Base-by-base conservation (phyloP, 2,797 vertebrate species). In the Gallirallus australis region DNA sequence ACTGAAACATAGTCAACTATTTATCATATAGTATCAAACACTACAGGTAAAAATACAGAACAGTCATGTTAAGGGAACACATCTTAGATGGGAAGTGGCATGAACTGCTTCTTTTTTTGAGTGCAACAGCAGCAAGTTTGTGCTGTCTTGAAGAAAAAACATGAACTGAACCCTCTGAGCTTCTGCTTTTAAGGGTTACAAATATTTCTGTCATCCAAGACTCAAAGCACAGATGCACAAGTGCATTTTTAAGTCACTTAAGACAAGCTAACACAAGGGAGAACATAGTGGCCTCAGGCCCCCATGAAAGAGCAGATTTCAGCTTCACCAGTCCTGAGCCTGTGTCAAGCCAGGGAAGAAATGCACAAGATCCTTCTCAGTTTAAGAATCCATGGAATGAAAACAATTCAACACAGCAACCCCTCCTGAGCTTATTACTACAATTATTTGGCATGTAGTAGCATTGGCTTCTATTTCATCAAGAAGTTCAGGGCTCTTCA, bases 301-400 rank as follows among this genome's bases (percentile, higher is more conserved):
- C 42, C 21, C 0, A 0, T 16, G 21, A 35, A 91, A 79, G 5
- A 57, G 4, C 11, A 73, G 53, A 48, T 31, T 76, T 52, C 73
- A 70, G 35, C 35, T 86, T 54, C 9, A 4, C 30, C 82, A 86
- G 21, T 27, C 47, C 37, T 17, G 6, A 56, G 54, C 18, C 35
- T 66, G 52, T 2, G 7, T 27, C 14, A 63, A 60, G 83, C 13
- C 2, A 5, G 18, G 12, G n/a, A 90, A 15, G 42, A 86, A 90
- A 89, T 1, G 1, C 17, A 59, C 47, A 53, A 73, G 80, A 78
- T 54, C 64, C 27, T 89, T 59, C 33, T 25, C 3, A 1, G 66
- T 48, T 92, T 72, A 89, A 61, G 70, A 93, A 93, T 86, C n/a
- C 52, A 60, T 18, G 63, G 94, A 96, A 96, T 76, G 47, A 92